Evolutionary conservation across 1,140 invertebrate species (phyloP), one percentile per base, ranked within the genome.

Genomic region (Drosophila funebris): DNA sequence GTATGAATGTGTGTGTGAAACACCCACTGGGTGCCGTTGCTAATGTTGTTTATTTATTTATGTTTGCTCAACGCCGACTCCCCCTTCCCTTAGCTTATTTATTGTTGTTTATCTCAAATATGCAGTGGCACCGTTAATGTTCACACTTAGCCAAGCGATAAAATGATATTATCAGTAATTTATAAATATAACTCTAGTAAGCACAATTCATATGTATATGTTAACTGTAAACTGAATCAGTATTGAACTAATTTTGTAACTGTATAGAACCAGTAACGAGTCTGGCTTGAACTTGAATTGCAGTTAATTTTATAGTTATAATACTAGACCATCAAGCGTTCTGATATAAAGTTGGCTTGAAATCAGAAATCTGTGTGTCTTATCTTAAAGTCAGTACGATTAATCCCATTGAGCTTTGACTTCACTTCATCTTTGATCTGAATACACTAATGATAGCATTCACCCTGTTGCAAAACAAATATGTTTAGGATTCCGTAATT

Each of bases 41-140:
- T 60, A 73, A 68, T 73, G 63, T 60, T 67, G 36, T 68, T 73
- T 73, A 68, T 69, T 74, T 73, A 76, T 84, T 84, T 73, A 73
- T 72, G 58, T 76, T 56, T 62, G 18, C 36, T 44, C 14, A 1
- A 6, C 13, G 29, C 14, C 46, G 46, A 46, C 61, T 54, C 69
- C 58, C 70, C n/a, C n/a, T n/a, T n/a, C n/a, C n/a, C n/a, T n/a
- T n/a, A n/a, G 54, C 39, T 33, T 43, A 46, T 8, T 18, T 20
- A 20, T 22, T 39, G 22, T 33, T 24, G 44, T 67, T 43, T 61
- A 44, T 50, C 13, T 24, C 62, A 79, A 63, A 48, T 39, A 41
- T 63, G 57, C 63, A 62, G 31, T 9, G 14, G 39, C 54, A 50
- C 54, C 68, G 82, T 68, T 84, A 74, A 52, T 61, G 33, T 73